Evolutionary conservation across 2,888 invertebrate species (phyloP), one percentile per base, ranked within the genome.

Genomic region (Lasioglossum marginatum): DNA sequence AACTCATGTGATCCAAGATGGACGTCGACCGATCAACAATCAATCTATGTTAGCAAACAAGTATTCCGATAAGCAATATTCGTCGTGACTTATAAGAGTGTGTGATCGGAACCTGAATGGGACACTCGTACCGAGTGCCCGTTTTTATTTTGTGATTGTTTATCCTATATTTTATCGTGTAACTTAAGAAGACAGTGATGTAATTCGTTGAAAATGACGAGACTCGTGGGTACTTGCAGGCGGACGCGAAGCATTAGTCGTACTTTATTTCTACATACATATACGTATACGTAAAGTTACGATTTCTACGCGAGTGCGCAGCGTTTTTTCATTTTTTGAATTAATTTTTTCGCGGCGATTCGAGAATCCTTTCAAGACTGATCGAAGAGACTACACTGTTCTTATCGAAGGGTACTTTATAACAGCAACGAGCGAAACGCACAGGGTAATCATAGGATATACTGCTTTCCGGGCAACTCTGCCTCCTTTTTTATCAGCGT

Each of bases 401-500:
- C 81, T 87, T 77, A 86, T 79, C 79, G 68, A 72, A 14, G 70
- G 75, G 60, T 89, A 81, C 75, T 82, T 82, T 48, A 77, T 66
- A 73, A 79, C 77, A 48, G 78, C 57, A 76, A 66, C 48, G 66
- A 79, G 37, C 80, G 31, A 88, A 68, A 79, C 76, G 77, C 79
- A 83, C 88, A 89, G 89, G 79, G 84, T 89, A 88, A 86, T 27
- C 66, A 45, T 76, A 85, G 48, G 78, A 82, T 82, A 79, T 82
- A 86, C 52, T 78, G 83, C 70, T 89, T 86, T 79, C 60, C 77
- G 77, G 48, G 45, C 79, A 72, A 63, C n/a, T 72, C 34, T 60
- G 77, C 71, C 78, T 31, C 79, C 82, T 66, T 89, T 79, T 45
- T 85, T 73, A 85, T 73, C 48, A 66, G 77, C 57, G 43, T 77